Evolutionary conservation across 2,113 vertebrate species (phyloP).

Genomic region (Channa argus): DNA sequence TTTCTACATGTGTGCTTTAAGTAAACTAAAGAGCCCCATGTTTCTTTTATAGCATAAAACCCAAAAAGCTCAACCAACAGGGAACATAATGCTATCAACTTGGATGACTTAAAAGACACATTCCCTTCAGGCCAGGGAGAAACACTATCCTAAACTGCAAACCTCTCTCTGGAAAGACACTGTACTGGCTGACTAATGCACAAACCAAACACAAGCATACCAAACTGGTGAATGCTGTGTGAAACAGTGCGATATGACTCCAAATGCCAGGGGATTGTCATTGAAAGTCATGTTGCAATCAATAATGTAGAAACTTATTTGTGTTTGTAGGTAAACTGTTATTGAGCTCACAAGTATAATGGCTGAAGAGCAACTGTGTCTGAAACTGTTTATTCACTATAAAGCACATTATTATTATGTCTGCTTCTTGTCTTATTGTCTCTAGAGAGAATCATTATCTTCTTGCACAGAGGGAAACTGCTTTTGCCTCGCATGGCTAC

Average conservation of each 20-base stretch:
- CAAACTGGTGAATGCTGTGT: conserved; percentile 45
- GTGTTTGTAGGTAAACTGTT: conserved; percentile 13
- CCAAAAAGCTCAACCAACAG: neutral
- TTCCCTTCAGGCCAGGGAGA: neutral
- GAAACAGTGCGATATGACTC: conserved; percentile 25
- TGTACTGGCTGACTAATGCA: conserved; percentile 48
- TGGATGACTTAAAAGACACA: conserved; percentile 8
- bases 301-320: neutral
- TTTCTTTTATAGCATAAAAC: conserved; percentile 1
- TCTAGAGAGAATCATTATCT: neutral
- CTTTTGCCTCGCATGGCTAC: neutral
- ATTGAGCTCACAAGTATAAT: neutral
- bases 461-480: neutral
- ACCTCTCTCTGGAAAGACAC: conserved; percentile 45
- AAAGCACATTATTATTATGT: neutral
- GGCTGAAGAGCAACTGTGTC: conserved; percentile 6
- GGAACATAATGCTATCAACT: neutral
- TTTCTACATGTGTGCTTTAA: neutral
- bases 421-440: neutral
- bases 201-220: conserved; percentile 60
- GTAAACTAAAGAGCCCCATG: neutral
- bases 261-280: conserved; percentile 15
- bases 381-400: neutral
- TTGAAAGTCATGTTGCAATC: conserved; percentile 27
- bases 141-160: conserved; percentile 16